These are phyloP conservation scores for Phrynocephalus guinanensis DNA, from an alignment of 2,797 vertebrate species.

Conservation along the genomic window DNA sequence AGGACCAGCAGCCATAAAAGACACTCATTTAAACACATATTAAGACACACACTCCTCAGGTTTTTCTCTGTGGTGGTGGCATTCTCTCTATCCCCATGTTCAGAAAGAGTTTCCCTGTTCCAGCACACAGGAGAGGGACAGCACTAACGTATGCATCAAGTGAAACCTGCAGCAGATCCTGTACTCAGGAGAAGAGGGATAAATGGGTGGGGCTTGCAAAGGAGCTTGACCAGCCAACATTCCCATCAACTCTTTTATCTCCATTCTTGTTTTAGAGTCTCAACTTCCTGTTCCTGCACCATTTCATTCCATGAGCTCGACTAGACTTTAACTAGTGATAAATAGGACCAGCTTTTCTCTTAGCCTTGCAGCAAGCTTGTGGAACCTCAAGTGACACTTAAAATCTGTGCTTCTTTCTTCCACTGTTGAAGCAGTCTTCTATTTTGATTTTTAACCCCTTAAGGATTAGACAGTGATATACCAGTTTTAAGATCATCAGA, in stretches of 20 bases:
- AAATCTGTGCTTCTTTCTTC: not conserved
- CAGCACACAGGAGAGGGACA: not conserved
- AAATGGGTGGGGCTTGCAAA: not conserved
- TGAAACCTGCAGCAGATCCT: not conserved
- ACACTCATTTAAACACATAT: not conserved
- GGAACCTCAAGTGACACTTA: not conserved
- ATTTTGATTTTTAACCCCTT: not conserved
- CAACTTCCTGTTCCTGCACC: not conserved
- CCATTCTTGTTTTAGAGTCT: not conserved
- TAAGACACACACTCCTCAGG: not conserved
- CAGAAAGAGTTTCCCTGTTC: not conserved
- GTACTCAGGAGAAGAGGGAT: not conserved
- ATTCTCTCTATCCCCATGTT: not conserved
- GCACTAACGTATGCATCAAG: not conserved
- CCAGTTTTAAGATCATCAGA: no score
- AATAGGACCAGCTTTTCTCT: not conserved
- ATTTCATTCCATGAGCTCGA: not conserved
- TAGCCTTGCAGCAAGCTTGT: not conserved
- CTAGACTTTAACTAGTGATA: not conserved
- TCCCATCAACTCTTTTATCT: not conserved
- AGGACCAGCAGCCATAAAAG: not conserved
- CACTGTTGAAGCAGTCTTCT: not conserved
- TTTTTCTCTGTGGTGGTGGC: no score
- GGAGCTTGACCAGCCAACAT: not conserved
- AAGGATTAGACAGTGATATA: not conserved